Conservation (phyloP, 2,797 vertebrate genomes). For the Lacerta viridis region DNA sequence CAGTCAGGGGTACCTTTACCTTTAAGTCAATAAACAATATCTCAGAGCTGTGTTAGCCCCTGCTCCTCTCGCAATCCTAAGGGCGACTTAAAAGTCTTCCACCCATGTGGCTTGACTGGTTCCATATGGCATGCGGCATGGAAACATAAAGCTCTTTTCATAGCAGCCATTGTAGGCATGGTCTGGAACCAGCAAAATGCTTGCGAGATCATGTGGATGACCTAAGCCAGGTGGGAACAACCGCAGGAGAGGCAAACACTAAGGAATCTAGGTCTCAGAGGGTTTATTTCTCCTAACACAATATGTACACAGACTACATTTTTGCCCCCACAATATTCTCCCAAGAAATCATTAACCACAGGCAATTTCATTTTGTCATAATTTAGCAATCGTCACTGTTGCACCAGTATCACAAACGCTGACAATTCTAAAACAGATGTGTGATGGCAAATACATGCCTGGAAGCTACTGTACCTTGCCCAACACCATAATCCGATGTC, state of each 20-base stretch:
- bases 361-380: neutral
- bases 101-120: too few relatives aligned
- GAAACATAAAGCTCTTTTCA: neutral
- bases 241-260: neutral
- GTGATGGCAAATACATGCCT: slow-evolving; percentile 28
- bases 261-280: neutral
- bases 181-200: neutral
- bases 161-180: neutral
- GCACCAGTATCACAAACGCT: slow-evolving; percentile 32
- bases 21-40: neutral
- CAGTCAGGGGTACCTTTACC: too few relatives aligned
- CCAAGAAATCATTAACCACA: neutral
- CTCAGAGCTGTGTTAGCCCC: neutral
- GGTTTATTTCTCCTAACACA: neutral
- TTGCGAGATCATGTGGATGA: neutral
- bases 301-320: neutral
- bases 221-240: neutral
- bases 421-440: slow-evolving; percentile 32
- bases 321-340: neutral
- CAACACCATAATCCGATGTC: slow-evolving; percentile 83
- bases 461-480: slow-evolving; percentile 83
- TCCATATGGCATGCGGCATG: too few relatives aligned
- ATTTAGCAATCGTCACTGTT: slow-evolving; percentile 28
- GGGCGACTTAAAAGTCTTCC: neutral
- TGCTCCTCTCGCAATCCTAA: neutral